Base-by-base conservation (phyloP, 2,113 vertebrate species). In the Brienomyrus brachyistius region DNA sequence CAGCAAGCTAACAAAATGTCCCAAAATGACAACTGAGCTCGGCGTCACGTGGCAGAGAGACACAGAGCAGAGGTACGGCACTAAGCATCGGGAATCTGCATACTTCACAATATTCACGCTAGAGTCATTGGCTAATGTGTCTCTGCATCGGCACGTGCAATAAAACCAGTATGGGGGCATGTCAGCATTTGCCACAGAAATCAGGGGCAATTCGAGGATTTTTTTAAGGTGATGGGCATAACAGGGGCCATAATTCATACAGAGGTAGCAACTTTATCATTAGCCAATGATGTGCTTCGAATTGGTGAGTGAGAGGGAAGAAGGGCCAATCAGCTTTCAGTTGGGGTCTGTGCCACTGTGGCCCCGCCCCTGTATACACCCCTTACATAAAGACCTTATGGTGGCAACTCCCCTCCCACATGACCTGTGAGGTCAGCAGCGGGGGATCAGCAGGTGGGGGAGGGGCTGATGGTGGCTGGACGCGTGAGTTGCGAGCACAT, bases 401-500 rank as follows among this genome's bases (percentile, higher is more conserved):
- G 35, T 40, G 74, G 35, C 31, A n/a, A 43, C 35, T 80, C 35
- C 74, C 74, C 74, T 80, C n/a, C 27, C 74, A 35, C 17, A 19
- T 80, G 74, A 43, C 5, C 45, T 23, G 45, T 11, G 21, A 48
- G 82, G 40, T 45, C 19, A n/a, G 82, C 45, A 48, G 45, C 4
- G 1, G 15, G 35, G 40, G 82, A 84, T 84, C 82, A 84, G 45
- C 23, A 23, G 21, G 4, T 4, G 43, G 82, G 45, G 51, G 27
- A 48, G 9, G 51, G 50, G 74, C 54, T 51, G 62, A 89, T 48
- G 27, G 66, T 1, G 15, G 9, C 4, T 0, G 2, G 48, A 56
- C 4, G 62, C 88, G 13, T 83, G 88, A 62, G n/a, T 43, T 77
- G 92, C 82, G 86, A 89, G 89, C 93, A 94, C 94, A 94, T 95